Percentiles rank a stretch among this genome's conserved stretches.
Evolutionary conservation across 2,888 invertebrate species (phyloP).

Genomic region (Congeria kusceri): DNA sequence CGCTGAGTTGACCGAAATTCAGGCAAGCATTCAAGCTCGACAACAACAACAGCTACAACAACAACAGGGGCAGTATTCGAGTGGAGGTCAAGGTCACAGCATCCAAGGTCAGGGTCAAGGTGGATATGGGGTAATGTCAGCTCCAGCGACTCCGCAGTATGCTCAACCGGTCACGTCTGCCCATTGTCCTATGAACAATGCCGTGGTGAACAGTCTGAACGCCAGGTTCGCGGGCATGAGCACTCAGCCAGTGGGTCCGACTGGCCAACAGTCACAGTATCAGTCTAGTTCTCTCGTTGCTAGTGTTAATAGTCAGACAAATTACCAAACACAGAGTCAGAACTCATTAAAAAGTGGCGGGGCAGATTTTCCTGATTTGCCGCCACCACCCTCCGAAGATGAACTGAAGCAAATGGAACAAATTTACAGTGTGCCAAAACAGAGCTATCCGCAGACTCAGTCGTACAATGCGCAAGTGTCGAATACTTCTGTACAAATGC

Average conservation of each 20-base stretch:
- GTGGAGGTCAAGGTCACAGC: conserved; percentile 23
- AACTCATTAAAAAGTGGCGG: conserved; percentile 11
- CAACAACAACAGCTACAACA: conserved; percentile 54
- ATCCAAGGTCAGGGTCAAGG: conserved; percentile 2
- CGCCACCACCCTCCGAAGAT: conserved; percentile 79
- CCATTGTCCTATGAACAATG: conserved; percentile 51
- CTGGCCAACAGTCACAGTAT: conserved; percentile 12
- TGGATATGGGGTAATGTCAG: conserved; percentile 20
- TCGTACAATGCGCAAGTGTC: conserved; percentile 35
- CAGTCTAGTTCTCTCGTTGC: conserved; percentile 2
- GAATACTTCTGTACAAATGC: conserved; percentile 39
- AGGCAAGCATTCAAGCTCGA: conserved; percentile 75
- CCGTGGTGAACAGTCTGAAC: conserved; percentile 72
- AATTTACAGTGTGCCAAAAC: conserved; percentile 72
- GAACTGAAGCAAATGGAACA: conserved; percentile 78
- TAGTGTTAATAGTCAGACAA: conserved; percentile 20
- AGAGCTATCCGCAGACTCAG: conserved; percentile 45
- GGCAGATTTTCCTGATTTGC: conserved; percentile 72
- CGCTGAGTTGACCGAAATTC: conserved; percentile 77
- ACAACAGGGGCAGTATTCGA: conserved; percentile 21
- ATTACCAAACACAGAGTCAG: conserved; percentile 2
- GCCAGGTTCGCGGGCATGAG: conserved; percentile 74
- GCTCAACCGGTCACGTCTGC: conserved; percentile 55
- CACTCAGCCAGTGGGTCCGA: conserved; percentile 64
- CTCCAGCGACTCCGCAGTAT: conserved; percentile 65